Conservation (phyloP, 2,797 vertebrate genomes). For the Pithecia hirsuta region DNA sequence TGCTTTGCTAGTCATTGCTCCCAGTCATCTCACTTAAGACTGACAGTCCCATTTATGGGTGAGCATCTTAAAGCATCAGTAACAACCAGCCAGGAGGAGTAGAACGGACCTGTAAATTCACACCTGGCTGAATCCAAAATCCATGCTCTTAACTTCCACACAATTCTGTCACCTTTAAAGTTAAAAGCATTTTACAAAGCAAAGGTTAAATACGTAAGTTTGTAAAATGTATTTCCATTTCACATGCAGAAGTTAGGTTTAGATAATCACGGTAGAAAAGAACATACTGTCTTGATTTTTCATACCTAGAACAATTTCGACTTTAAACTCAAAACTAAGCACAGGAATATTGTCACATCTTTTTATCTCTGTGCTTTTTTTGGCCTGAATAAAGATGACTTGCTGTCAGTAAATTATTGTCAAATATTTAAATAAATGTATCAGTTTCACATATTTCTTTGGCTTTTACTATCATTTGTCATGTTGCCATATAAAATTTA, state of each 20-base stretch:
- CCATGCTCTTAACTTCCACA: not conserved
- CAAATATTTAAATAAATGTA: not conserved
- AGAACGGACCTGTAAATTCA: not conserved
- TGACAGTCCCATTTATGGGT: accelerated
- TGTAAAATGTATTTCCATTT: not conserved
- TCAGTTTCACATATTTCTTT: not conserved
- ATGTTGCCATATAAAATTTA: not conserved
- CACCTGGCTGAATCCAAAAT: not conserved
- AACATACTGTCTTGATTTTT: not conserved
- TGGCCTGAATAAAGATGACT: not conserved
- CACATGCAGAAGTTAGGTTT: not conserved
- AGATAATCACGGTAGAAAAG: not conserved
- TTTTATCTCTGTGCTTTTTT: not conserved
- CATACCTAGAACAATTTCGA: not conserved
- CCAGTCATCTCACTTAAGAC: not conserved
- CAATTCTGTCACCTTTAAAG: not conserved
- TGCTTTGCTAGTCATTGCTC: not conserved
- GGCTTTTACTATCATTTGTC: not conserved
- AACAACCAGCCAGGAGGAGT: not conserved
- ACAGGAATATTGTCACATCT: not conserved
- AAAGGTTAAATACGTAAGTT: not conserved
- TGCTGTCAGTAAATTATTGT: not conserved
- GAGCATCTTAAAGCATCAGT: not conserved
- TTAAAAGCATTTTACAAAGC: not conserved
- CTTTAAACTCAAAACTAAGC: not conserved